phyloP scores from a whole-genome alignment of 2,888 invertebrate genomes.

The Tetragonisca angustula region DNA sequence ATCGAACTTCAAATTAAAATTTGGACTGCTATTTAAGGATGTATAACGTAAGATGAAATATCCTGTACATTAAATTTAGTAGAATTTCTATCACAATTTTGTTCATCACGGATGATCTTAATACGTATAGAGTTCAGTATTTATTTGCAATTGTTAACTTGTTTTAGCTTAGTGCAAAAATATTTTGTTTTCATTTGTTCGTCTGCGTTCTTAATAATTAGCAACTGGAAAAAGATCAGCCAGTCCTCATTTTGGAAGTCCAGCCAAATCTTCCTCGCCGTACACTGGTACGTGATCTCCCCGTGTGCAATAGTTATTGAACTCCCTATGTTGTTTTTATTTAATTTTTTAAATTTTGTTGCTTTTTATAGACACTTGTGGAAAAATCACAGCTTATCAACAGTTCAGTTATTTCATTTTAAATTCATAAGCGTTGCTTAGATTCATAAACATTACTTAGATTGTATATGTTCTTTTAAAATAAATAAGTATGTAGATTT shows the following conservation, averaged over 20 bases:
- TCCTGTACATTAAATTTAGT: background rate
- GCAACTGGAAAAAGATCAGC: constrained; percentile 78
- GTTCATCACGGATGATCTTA: background rate
- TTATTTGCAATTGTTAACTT: constrained; percentile 15
- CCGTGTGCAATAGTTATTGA: constrained; percentile 47
- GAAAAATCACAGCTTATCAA: background rate
- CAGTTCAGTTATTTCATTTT: background rate
- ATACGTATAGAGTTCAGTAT: background rate
- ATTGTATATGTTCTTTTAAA: background rate
- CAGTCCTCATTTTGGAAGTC: constrained; percentile 81
- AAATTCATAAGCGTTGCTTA: background rate
- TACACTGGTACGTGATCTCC: constrained; percentile 77
- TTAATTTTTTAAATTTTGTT: constrained; percentile 1
- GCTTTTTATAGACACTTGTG: constrained; percentile 10
- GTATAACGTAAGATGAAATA: background rate
- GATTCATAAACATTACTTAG: background rate
- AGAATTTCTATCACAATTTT: background rate
- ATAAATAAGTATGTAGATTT: constrained; percentile 10
- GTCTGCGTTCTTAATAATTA: constrained; percentile 62
- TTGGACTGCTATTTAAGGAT: background rate
- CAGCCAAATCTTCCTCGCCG: constrained; percentile 76
- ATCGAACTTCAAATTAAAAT: background rate
- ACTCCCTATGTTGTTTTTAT: background rate
- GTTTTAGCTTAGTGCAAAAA: constrained; percentile 11
- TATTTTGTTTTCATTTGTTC: constrained; percentile 55